These are phyloP conservation scores for Resseliella maxima DNA, from an alignment of 2,888 invertebrate genomes.

Conservation along the genomic window DNA sequence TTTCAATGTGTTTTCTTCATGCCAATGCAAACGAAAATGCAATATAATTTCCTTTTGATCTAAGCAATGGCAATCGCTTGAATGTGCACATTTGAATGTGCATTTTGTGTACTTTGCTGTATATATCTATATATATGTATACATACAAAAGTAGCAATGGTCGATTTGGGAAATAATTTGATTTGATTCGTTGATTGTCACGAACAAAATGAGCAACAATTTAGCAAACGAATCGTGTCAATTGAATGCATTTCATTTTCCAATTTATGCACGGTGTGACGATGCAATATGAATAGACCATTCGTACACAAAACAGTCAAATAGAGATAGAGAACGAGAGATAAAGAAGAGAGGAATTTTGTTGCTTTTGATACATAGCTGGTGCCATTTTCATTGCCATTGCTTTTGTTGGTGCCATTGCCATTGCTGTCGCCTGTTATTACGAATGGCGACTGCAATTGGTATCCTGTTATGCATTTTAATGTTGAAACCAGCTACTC, in stretches of 20 bases:
- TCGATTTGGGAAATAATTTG: slow-evolving; percentile 41
- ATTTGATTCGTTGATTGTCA: slow-evolving; percentile 49
- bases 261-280: slow-evolving; percentile 30
- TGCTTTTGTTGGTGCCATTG: neutral
- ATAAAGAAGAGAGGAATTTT: neutral
- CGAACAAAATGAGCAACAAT: slow-evolving; percentile 51
- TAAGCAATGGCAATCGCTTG: no score
- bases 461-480: slow-evolving; percentile 45
- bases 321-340: neutral
- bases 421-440: neutral
- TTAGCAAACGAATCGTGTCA: slow-evolving; percentile 51
- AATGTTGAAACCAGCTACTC: neutral
- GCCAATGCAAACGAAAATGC: no score
- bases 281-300: neutral
- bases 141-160: neutral
- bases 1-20: no score
- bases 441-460: slow-evolving; percentile 35
- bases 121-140: neutral
- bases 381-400: neutral
- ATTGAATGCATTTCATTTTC: slow-evolving; percentile 48
- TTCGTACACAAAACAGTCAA: neutral
- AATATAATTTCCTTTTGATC: no score
- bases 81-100: no score
- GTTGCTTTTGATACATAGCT: neutral
- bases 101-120: neutral